Percentiles rank a stretch among this genome's conserved stretches.
These are phyloP conservation scores for Macquaria australasica DNA, from an alignment of 2,113 vertebrate species.

Conservation along the genomic window DNA sequence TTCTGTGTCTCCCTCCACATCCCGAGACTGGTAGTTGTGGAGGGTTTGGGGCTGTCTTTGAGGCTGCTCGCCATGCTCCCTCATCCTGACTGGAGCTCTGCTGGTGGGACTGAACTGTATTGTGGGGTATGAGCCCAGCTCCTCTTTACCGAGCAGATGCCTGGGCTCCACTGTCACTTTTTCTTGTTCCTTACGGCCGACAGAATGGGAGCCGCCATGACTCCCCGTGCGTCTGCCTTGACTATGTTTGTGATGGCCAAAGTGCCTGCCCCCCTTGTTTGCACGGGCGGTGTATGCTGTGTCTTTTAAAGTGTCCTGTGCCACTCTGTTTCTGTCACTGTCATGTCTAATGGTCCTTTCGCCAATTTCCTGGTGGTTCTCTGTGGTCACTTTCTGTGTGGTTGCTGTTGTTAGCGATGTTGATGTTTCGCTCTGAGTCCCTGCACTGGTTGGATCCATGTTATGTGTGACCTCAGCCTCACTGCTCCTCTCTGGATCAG, in stretches of 20 bases:
- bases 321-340: slow-evolving; percentile 39
- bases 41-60: slow-evolving; percentile 78
- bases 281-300: not conserved
- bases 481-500: slow-evolving; percentile 44
- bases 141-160: slow-evolving; percentile 13
- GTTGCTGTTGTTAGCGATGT: slow-evolving; percentile 54
- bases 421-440: slow-evolving; percentile 41
- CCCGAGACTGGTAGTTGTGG: slow-evolving; percentile 72
- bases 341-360: slow-evolving; percentile 47
- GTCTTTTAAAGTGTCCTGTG: slow-evolving; percentile 42
- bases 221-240: not conserved
- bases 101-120: slow-evolving; percentile 82
- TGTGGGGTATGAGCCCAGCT: slow-evolving; percentile 44
- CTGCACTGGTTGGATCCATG: slow-evolving; percentile 39
- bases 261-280: slow-evolving; percentile 30
- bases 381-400: slow-evolving; percentile 44
- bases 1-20: slow-evolving; percentile 72
- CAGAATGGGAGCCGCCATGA: slow-evolving; percentile 10
- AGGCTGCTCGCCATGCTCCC: slow-evolving; percentile 72
- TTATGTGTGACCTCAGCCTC: slow-evolving; percentile 42
- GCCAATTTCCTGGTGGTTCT: slow-evolving; percentile 44
- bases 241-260: slow-evolving; percentile 46
- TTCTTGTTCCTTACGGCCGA: slow-evolving; percentile 26
- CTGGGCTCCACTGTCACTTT: slow-evolving; percentile 13
- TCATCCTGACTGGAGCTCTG: slow-evolving; percentile 69